Evolutionary conservation across 2,888 invertebrate genomes (phyloP), one percentile per base, ranked within the genome.

Genomic region (Dusona sp.): DNA sequence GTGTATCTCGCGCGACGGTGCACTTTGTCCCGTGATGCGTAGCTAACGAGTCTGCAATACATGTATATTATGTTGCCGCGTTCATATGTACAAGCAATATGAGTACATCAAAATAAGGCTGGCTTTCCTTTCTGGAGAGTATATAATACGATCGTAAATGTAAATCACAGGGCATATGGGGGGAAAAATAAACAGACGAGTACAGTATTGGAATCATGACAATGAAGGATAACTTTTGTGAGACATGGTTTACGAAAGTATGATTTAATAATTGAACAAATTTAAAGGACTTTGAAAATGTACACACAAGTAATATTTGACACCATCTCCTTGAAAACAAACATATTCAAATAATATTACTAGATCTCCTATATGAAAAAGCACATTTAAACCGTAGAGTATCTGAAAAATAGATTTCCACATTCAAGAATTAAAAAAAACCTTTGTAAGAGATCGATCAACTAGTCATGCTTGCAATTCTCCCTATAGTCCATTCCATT

Each of bases 11-110:
- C 29, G 54, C 74, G 38, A 74, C 16, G 45, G 67, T 86, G 84
- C 84, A 86, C 86, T 86, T 84, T 84, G 81, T 67, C 57, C 61
- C 79, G 64, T 82, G 70, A 65, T 70, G 74, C 78, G 77, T 61
- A 61, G 51, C 61, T 74, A 86, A 85, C 85, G 81, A 85, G 81
- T 45, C 54, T 61, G 65, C 38, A 74, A 85, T 79, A 68, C 57
- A 64, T 67, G 33, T 78, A 67, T 42, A 75, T 36, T 54, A 45
- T 61, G 73, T 51, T 65, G 22, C 48, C 51, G 38, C 19, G 22
- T 29, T 6, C 36, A 51, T 19, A 57, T 22, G 36, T 45, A 29
- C 25, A 48, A n/a, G 33, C 13, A 25, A 38, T 25, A 22, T 11
- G 33, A 48, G 48, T 72, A 25, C n/a, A 45, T 61, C 61, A 61